Conservation (phyloP, 2,797 vertebrate genomes). For the Lophotriccus pileatus region DNA sequence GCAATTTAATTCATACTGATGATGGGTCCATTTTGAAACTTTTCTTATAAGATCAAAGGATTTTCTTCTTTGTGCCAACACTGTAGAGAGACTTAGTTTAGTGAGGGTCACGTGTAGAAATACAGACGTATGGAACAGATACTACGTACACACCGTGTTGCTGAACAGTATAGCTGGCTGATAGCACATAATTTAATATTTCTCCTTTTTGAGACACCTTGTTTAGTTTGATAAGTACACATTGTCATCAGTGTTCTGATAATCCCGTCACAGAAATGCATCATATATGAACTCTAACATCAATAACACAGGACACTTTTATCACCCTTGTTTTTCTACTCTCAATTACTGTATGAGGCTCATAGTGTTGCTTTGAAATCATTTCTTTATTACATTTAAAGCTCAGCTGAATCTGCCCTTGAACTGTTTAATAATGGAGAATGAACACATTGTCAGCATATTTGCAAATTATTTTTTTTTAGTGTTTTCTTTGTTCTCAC, state of each 20-base stretch:
- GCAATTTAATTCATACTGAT: conserved; percentile 21
- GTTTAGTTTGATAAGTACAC: conserved; percentile 24
- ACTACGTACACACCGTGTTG: not conserved
- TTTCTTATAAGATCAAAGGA: conserved; percentile 57
- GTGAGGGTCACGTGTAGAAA: not conserved
- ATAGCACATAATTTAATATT: conserved; percentile 40
- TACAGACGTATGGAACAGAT: not conserved
- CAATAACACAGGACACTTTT: conserved; percentile 43
- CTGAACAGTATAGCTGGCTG: not conserved
- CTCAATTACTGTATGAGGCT: conserved; percentile 6
- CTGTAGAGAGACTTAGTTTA: conserved; percentile 20
- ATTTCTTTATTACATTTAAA: conserved; percentile 47
- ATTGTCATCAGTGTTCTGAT: conserved; percentile 31
- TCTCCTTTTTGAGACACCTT: conserved; percentile 49
- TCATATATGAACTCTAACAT: conserved; percentile 40
- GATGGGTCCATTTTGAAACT: conserved; percentile 24
- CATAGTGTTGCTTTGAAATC: not conserved
- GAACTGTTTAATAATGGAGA: conserved; percentile 38
- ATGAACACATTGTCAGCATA: not conserved
- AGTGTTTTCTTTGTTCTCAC: not conserved
- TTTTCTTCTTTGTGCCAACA: conserved; percentile 36
- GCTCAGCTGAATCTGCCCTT: conserved; percentile 45
- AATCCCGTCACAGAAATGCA: conserved; percentile 29
- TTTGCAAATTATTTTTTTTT: not conserved
- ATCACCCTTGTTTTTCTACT: conserved; percentile 36